Base-by-base conservation (phyloP, 2,888 invertebrate genomes). In the Brachylomia viminalis region DNA sequence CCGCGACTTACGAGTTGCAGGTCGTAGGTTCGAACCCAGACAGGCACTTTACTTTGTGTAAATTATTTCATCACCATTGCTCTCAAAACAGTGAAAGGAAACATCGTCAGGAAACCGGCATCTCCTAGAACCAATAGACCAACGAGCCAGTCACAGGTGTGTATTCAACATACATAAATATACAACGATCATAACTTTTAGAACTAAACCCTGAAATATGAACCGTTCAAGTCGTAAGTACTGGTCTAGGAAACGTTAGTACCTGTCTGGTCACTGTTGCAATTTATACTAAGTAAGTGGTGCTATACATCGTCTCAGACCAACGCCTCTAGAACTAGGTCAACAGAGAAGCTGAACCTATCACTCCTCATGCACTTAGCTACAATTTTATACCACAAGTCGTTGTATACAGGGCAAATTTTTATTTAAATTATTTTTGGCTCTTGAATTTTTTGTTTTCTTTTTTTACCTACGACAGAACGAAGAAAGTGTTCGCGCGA, bases 261-360 rank as follows among this genome's bases (percentile, higher is more conserved):
- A 81, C 82, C 77, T 83, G 58, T 77, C 82, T 83, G 85, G 85
- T 85, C 83, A 82, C 68, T 85, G 67, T 52, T 58, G 73, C 85
- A 82, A 85, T 85, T 85, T 83, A 72, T 74, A 82, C 73, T 85
- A 77, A 85, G 85, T 83, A 85, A 83, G 83, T 83, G 75, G 61
- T 61, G 58, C 68, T 49, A 82, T 83, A 81, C 71, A 83, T 85
- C 73, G 64, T 65, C 42, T 70, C 58, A 62, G 68, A 54, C 61
- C 54, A 71, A 58, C 81, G 76, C 73, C 33, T 77, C 13, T 13
- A 13, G 45, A 83, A 81, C 23, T 83, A 61, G 83, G 82, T 85
- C 85, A 80, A 42, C 20, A 70, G 30, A 49, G 75, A 68, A 30
- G 72, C 59, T 27, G 45, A 66, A 68, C 68, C 49, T 65, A 84